phyloP scores from a whole-genome alignment of 2,888 invertebrate genomes.

The Drosophila greeni region DNA sequence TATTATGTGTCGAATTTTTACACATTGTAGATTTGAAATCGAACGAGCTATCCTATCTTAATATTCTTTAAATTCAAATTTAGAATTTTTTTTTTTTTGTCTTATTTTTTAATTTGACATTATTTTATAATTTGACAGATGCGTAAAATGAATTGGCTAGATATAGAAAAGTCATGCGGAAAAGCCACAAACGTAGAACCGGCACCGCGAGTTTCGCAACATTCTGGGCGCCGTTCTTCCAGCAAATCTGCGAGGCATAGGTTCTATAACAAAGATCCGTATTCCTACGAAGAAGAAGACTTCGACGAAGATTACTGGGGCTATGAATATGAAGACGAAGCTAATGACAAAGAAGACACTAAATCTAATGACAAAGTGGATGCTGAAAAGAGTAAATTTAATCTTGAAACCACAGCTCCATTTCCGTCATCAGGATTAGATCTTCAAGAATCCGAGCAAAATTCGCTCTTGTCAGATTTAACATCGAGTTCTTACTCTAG shows the following conservation, averaged over 20 bases:
- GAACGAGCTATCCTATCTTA: background rate
- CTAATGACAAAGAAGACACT: background rate
- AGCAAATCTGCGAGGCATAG: background rate
- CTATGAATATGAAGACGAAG: background rate
- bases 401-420: background rate
- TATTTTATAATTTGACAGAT: slow-evolving; percentile 16
- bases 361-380: background rate
- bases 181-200: background rate
- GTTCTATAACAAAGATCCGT: no score
- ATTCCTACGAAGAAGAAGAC: background rate
- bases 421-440: background rate
- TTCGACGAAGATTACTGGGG: slow-evolving; percentile 13
- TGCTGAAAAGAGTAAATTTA: no score
- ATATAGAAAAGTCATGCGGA: slow-evolving; percentile 18
- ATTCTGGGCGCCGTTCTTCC: background rate
- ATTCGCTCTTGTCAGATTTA: no score
- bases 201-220: background rate
- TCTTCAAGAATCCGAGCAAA: background rate
- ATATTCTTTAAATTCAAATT: background rate
- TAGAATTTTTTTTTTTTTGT: background rate
- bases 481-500: background rate
- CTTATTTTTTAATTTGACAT: background rate
- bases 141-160: slow-evolving; percentile 13
- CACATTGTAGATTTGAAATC: background rate
- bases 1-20: no score